These are phyloP conservation scores for Orthosia cruda DNA, from an alignment of 2,888 invertebrate species.

Conservation along the genomic window DNA sequence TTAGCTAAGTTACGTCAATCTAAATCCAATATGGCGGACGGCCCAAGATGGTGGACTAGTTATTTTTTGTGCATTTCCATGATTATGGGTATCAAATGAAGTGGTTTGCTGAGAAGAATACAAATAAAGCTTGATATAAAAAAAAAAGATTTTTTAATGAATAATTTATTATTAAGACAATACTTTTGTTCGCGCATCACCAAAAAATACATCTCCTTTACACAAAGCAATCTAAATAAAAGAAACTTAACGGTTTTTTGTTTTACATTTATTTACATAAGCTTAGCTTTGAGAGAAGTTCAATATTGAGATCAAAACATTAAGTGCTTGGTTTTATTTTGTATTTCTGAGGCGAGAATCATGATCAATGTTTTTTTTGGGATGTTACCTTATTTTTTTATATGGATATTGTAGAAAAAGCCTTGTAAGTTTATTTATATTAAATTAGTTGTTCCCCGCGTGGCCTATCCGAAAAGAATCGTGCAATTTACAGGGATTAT, in stretches of 20 bases:
- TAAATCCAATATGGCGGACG: no score
- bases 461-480: no score
- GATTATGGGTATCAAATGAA: no score
- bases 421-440: no score
- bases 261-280: constrained; percentile 61
- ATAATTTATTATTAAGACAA: constrained; percentile 10
- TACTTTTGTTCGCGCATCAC: constrained; percentile 18
- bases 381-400: not conserved
- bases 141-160: no score
- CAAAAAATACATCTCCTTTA: constrained; percentile 33
- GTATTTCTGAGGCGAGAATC: constrained; percentile 17
- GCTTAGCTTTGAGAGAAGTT: constrained; percentile 48
- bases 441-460: no score
- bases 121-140: no score
- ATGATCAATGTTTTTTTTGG: not conserved
- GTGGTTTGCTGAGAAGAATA: no score
- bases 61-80: no score
- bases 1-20: no score
- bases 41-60: no score
- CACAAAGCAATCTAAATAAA: constrained; percentile 53
- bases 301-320: constrained; percentile 50
- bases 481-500: no score
- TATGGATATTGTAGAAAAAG: not conserved
- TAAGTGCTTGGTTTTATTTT: constrained; percentile 22
- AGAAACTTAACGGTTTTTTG: constrained; percentile 53